These are phyloP conservation scores for Otolemur crassicaudatus DNA, from an alignment of 2,797 vertebrate species.

Conservation along the genomic window DNA sequence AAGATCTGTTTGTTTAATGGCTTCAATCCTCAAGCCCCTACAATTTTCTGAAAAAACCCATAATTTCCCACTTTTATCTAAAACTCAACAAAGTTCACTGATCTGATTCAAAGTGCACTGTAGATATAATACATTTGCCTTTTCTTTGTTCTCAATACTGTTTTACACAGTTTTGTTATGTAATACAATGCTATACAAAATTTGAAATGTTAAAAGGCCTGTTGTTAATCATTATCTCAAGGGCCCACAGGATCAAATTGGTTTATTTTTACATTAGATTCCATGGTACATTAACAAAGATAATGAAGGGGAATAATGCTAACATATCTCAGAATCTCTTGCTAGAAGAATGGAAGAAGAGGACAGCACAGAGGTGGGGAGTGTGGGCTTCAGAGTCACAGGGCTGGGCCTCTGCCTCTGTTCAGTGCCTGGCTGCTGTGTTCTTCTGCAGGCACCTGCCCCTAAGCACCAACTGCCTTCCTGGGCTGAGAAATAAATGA, in stretches of 20 bases:
- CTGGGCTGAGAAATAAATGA: background rate
- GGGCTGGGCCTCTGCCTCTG: background rate
- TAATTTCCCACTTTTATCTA: background rate
- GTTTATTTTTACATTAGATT: background rate
- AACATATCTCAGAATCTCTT: background rate
- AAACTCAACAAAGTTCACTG: background rate
- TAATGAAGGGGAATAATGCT: background rate
- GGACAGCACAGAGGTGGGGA: background rate
- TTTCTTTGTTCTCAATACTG: background rate
- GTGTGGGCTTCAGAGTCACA: background rate
- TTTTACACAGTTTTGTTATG: background rate
- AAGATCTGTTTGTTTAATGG: background rate
- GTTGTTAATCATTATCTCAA: background rate
- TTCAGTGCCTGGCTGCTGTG: background rate
- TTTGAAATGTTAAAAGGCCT: background rate
- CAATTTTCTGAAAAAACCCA: constrained; percentile 6
- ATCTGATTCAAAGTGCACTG: background rate
- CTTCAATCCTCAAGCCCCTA: background rate
- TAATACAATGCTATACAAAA: background rate
- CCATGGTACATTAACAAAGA: background rate
- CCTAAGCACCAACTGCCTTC: background rate
- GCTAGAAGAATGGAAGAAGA: background rate
- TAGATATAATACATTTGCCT: background rate
- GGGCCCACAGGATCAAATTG: background rate
- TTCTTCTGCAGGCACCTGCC: background rate